These are phyloP conservation scores for Clamator glandarius DNA, from an alignment of 2,797 vertebrate species.

Conservation along the genomic window DNA sequence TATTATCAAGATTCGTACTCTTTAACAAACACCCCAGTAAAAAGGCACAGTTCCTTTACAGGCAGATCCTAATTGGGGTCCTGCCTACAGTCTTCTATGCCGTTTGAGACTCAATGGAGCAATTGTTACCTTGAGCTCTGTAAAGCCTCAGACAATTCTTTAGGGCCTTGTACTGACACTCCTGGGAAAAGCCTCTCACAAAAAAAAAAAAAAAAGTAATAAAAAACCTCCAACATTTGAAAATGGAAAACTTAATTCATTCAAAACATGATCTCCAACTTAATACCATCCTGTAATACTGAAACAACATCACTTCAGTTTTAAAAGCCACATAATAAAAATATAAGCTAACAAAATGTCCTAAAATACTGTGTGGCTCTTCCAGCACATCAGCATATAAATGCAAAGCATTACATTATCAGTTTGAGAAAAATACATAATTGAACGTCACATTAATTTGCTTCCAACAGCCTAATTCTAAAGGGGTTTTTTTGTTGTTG, in stretches of 20 bases:
- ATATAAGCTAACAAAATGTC: neutral
- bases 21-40: conserved; percentile 73
- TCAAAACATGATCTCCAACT: neutral
- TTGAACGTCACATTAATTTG: neutral
- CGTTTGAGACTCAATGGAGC: conserved; percentile 74
- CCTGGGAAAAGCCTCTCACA: conserved; percentile 70
- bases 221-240: neutral
- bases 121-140: conserved; percentile 75
- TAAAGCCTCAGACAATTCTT: conserved; percentile 72
- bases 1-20: conserved; percentile 73
- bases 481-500: neutral
- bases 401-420: neutral
- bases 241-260: neutral
- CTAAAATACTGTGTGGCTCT: neutral
- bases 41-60: conserved; percentile 49
- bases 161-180: conserved; percentile 64
- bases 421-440: neutral
- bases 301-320: neutral
- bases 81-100: conserved; percentile 58
- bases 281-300: neutral
- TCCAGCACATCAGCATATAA: neutral
- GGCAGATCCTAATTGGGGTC: conserved; percentile 51
- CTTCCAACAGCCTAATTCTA: neutral
- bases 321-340: neutral
- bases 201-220: conserved; percentile 53